Evolutionary conservation across 2,888 invertebrate genomes (phyloP), one percentile per base, ranked within the genome.

Genomic region (Globia sparganii): DNA sequence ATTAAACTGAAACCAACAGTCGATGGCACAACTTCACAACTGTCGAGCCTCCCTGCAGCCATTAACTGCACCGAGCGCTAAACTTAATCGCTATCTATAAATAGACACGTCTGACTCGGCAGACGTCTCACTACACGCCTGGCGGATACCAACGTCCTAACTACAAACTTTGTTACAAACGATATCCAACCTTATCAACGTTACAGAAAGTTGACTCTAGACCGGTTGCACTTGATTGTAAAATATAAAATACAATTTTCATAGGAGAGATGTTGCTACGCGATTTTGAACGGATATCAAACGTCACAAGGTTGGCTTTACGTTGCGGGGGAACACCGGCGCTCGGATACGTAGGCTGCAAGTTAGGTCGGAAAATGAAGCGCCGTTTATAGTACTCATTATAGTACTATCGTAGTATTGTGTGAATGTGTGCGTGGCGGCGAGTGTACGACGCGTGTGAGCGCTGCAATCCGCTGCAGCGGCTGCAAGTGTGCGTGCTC

Each of bases 381-480:
- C 93, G 90, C 94, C 94, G 93, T 93, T 96, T 95, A 95, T 96
- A 96, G 96, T 96, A 96, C 94, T 93, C 93, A 86, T 90, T 90
- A 93, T 91, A 94, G 95, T 96, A 95, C 94, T 94, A 94, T 93
- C 94, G 94, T 95, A 95, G 95, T 95, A 94, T 82, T 82, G 81
- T 85, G 78, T 86, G 90, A 90, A 91, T 92, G 93, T 91, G 93
- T 89, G 91, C 86, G 88, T 80, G 87, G 82, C 79, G 86, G 80
- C 81, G 80, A 78, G 83, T 76, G 84, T 82, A 84, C 85, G 72
- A 72, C 80, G 78, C 73, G 73, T 31, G 90, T 75, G 83, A 86
- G 90, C 86, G 90, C 87, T 92, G 93, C 93, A 91, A 88, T 89
- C 81, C 82, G 83, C 85, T 91, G 92, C 90, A 90, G 64, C 75